Base-by-base conservation (phyloP, 2,888 invertebrate species). In the Adineta ricciae region DNA sequence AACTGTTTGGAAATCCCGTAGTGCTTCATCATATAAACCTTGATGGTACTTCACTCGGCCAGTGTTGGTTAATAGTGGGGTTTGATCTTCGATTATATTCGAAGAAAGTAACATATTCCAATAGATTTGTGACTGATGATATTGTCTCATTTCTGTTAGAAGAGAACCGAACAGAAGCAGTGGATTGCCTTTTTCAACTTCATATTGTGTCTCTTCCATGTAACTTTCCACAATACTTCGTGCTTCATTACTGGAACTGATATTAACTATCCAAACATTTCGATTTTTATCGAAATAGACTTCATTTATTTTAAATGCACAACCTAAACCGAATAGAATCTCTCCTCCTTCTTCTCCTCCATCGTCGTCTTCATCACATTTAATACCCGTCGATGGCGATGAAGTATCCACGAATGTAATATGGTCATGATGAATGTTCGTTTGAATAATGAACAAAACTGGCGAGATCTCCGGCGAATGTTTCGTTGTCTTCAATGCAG, bases 11-110 rank as follows among this genome's bases (percentile, higher is more conserved):
- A 78, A 78, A 41, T 41, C 24, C n/a, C n/a, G 24, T 11, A 78
- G 24, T 24, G 78, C 78, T 41, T 78, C 78, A 78, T 78, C 7
- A n/a, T 11, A 78, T 78, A 41, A n/a, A 78, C 78, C 78, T 78
- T 78, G 19, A 14, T 78, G 19, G 41, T 24, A 78, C 41, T 78
- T 78, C 0, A 41, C 41, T 9, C 78, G 78, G 41, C 78, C 78
- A 2, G n/a, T 41, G 41, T 78, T 78, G 24, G 78, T 78, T n/a
- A 24, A 41, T 21, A 78, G 11, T 19, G 78, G 24, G 38, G 41
- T n/a, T 78, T 21, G 21, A 78, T 78, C 78, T 11, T 78, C n/a
- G n/a, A 41, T 41, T 8, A 19, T 41, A 41, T 78, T 78, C 24
- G 78, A 24, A n/a, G 11, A 41, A 38, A 78, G 78, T 78, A 78